These are phyloP conservation scores for Cecidostiba fungosa DNA, from an alignment of 2,888 invertebrate genomes.

Conservation along the genomic window DNA sequence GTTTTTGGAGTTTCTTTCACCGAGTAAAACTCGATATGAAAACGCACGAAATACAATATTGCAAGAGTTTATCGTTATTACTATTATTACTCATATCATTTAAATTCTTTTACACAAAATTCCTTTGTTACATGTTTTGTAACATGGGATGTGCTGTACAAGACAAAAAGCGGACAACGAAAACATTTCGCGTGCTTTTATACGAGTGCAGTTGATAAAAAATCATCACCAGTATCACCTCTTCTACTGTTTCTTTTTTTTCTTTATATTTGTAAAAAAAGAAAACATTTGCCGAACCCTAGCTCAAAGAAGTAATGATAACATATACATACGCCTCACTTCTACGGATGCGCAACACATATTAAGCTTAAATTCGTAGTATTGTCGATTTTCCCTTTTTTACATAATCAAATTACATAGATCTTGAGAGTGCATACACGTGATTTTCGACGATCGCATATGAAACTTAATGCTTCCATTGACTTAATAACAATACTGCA, in stretches of 20 bases:
- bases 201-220: slow-evolving; percentile 50
- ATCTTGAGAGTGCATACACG: slow-evolving; percentile 53
- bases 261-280: slow-evolving; percentile 26
- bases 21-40: slow-evolving; percentile 52
- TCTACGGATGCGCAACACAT: slow-evolving; percentile 35
- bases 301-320: slow-evolving; percentile 40
- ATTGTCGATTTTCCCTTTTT: slow-evolving; percentile 58
- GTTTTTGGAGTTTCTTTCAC: slow-evolving; percentile 52
- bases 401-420: slow-evolving; percentile 41
- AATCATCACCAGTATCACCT: slow-evolving; percentile 37
- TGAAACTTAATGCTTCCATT: slow-evolving; percentile 29
- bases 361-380: slow-evolving; percentile 61
- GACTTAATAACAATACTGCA: slow-evolving; percentile 46
- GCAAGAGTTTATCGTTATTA: slow-evolving; percentile 53
- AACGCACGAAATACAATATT: slow-evolving; percentile 51
- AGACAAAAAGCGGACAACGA: slow-evolving; percentile 51
- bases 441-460: slow-evolving; percentile 50
- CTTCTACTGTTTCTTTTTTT: slow-evolving; percentile 15
- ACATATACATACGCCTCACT: slow-evolving; percentile 29
- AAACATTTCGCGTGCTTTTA: slow-evolving; percentile 27
- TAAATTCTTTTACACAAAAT: slow-evolving; percentile 28
- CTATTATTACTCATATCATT: slow-evolving; percentile 36
- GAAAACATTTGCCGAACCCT: slow-evolving; percentile 38
- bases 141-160: slow-evolving; percentile 56
- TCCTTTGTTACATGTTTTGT: slow-evolving; percentile 16